These are phyloP conservation scores for Spheniscus humboldti DNA, from an alignment of 2,797 vertebrate genomes.

Conservation along the genomic window DNA sequence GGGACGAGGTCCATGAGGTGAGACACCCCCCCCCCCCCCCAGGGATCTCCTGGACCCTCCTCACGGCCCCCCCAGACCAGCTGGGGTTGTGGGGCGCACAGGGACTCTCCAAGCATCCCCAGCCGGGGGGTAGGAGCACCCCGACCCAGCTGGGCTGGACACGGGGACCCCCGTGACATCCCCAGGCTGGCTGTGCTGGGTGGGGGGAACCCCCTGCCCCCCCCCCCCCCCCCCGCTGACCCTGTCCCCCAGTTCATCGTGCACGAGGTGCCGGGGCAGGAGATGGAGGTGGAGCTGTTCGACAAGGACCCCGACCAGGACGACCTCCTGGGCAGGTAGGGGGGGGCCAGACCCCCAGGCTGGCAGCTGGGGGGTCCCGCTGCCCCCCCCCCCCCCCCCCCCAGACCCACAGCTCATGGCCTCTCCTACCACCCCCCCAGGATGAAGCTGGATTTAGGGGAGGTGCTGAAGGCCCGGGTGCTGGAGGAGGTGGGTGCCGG, in stretches of 20 bases:
- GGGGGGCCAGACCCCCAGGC: not conserved
- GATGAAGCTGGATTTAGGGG: conserved; percentile 88
- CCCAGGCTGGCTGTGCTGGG: not conserved
- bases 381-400: too few species aligned
- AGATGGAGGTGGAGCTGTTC: conserved; percentile 92
- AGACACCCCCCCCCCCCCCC: not conserved
- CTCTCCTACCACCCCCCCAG: conserved; percentile 52
- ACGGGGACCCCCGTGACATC: not conserved
- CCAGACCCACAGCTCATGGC: not conserved
- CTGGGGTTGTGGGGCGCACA: too few species aligned
- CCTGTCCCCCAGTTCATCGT: conserved; percentile 83
- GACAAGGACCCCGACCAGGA: conserved; percentile 97
- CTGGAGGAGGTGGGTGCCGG: conserved; percentile 83
- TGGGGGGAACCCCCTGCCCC: not conserved
- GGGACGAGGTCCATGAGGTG: conserved; percentile 94
- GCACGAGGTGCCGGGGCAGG: conserved; percentile 93
- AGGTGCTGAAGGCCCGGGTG: conserved; percentile 83
- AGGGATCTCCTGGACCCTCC: not conserved
- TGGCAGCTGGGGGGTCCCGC: not conserved
- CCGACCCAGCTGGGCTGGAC: not conserved
- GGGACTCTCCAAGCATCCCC: not conserved
- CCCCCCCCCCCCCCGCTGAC: not conserved
- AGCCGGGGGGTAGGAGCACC: not conserved
- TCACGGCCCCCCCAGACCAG: too few species aligned
- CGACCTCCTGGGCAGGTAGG: conserved; percentile 91